Base-by-base conservation (phyloP, 2,888 invertebrate genomes). In the Drosophila macrospina region DNA sequence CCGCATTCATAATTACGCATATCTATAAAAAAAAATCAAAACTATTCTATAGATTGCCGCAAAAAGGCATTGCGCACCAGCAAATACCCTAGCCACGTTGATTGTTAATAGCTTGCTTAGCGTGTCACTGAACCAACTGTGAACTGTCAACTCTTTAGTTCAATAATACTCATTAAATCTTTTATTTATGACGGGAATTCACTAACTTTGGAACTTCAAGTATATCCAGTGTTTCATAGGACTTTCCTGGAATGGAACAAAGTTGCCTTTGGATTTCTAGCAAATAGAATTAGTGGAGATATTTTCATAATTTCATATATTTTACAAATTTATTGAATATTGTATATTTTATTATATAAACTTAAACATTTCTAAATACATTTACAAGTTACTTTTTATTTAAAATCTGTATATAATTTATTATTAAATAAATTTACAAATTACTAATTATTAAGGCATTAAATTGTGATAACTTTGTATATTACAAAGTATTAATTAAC, bases 1-100 rank as follows among this genome's bases (percentile, higher is more conserved):
- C 34, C 55, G 55, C 51, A 67, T 84, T 73, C 64, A 71, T 77
- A 86, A 81, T 80, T 74, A 74, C 69, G 69, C 82, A 81, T 67
- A 72, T 66, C 52, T n/a, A n/a, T n/a, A n/a, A n/a, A n/a, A n/a
- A n/a, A n/a, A n/a, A n/a, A n/a, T n/a, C 59, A 41, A 54, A 70
- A 41, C 32, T 20, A 16, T 47, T 47, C 32, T 32, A 11, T 16
- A 34, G 55, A 61, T 60, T 59, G 55, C 32, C 13, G 44, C 15
- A 28, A 20, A 36, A 28, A 32, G 37, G 32, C 26, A 44, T 10
- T 37, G 10, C 30, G 8, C 48, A 50, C 11, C 28, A 42, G 42
- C 34, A 26, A 45, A 55, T 37, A 42, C 41, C 20, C 28, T 41
- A 15, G 8, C 10, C 4, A 16, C 26, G 16, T 10, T 6, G 8